Evolutionary conservation across 1,140 invertebrate genomes (phyloP).

Genomic region (Phortica variegata): DNA sequence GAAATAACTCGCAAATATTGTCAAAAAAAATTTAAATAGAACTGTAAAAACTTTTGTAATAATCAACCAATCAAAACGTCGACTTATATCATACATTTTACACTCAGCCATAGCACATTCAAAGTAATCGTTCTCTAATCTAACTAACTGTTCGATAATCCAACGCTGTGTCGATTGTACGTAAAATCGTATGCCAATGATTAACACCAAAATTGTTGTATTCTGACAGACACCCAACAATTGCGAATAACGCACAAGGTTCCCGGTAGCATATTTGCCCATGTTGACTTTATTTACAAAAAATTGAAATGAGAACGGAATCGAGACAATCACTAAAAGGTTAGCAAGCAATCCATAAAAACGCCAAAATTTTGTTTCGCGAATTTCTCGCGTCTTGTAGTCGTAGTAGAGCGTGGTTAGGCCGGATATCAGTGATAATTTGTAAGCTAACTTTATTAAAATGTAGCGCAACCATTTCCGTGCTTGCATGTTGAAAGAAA

Average conservation of each 20-base stretch:
- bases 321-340: background rate
- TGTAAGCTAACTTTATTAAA: background rate
- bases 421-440: background rate
- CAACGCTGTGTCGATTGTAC: background rate
- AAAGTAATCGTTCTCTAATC: background rate
- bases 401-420: background rate
- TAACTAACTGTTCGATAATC: background rate
- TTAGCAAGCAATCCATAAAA: background rate
- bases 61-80: background rate
- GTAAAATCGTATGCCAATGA: background rate
- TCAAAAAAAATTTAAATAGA: background rate
- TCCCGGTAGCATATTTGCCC: background rate
- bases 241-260: background rate
- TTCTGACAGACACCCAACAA: background rate
- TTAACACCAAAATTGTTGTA: background rate
- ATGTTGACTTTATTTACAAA: background rate
- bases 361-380: background rate
- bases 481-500: background rate
- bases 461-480: background rate
- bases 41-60: background rate
- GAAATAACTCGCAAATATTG: background rate
- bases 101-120: background rate
- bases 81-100: background rate
- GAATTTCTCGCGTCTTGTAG: background rate
- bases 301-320: background rate